Evolutionary conservation across 1,140 invertebrate genomes (phyloP), one percentile per base, ranked within the genome.

Genomic region (Drosophila malerkotliana): DNA sequence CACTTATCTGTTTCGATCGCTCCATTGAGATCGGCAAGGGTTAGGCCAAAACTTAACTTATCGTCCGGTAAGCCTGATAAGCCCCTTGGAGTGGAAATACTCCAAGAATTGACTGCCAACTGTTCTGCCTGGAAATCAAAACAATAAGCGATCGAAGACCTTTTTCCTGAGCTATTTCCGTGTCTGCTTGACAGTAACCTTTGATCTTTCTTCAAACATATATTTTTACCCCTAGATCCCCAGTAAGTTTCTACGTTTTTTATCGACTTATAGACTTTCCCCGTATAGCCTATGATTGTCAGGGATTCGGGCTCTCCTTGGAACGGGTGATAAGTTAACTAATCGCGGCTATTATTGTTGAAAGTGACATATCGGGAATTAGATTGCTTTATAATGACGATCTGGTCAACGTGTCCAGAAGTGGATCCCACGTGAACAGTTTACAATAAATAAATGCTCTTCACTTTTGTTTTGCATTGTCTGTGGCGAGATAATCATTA

Each of bases 311-410:
- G 8, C 51, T 69, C 64, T 57, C 32, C 59, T 57, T 64, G 24
- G 32, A 60, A 45, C 14, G 15, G 12, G 26, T 34, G 79, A 90
- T 90, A 90, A 90, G 87, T 83, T 87, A 90, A 90, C 74, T 89
- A 91, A 90, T 91, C 84, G 72, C 74, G 37, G 62, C 78, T 81
- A 91, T 91, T 91, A 90, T 72, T 91, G 72, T 91, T 83, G 71
- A 76, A 81, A 78, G 53, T 77, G 89, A 89, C 84, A 91, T 89
- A 90, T 89, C 84, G 69, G 51, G 82, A 79, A 84, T 83, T 91
- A 66, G 82, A 91, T 91, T 91, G 81, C 79, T 89, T 89, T 91
- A 91, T 91, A 91, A 91, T 91, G 89, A 83, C 82, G 72, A 56
- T 76, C 47, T 51, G 47, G 26, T 49, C 69, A 68, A 55, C 55